Evolutionary conservation across 2,888 invertebrate genomes (phyloP).

Genomic region (Cylloceria caligata): DNA sequence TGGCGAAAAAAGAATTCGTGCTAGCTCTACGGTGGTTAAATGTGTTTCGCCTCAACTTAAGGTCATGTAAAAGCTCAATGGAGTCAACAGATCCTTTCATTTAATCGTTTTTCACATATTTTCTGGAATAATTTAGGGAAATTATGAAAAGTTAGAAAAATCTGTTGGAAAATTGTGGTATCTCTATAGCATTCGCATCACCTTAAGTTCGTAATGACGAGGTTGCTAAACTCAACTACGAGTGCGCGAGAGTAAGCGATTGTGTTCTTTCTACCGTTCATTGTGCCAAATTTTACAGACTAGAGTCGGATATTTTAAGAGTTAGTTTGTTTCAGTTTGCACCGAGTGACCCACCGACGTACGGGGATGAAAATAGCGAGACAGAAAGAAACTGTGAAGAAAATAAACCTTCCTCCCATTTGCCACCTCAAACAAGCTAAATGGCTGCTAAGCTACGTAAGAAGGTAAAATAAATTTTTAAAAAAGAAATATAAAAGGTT

Average conservation of each 20-base stretch:
- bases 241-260: conserved; percentile 51
- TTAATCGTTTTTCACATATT: not conserved
- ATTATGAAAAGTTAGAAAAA: not conserved
- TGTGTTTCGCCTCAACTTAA: not conserved
- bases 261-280: conserved; percentile 42
- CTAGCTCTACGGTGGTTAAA: not conserved
- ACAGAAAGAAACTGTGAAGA: conserved; percentile 4
- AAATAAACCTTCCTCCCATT: conserved; percentile 18
- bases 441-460: not conserved
- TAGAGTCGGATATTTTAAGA: conserved; percentile 16
- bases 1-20: not conserved
- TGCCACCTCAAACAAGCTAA: conserved; percentile 2
- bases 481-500: conserved; percentile 10
- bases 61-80: not conserved
- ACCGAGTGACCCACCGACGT: conserved; percentile 9
- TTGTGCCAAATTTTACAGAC: conserved; percentile 40
- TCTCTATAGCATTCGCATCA: not conserved
- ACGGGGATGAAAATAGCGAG: conserved; percentile 19
- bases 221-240: conserved; percentile 33
- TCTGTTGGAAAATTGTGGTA: not conserved
- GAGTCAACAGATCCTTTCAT: not conserved
- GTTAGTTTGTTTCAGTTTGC: conserved; percentile 38
- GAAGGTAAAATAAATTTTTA: not conserved
- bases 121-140: not conserved
- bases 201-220: not conserved